Evolutionary conservation across 2,113 vertebrate genomes (phyloP), one percentile per base, ranked within the genome.

Genomic region (Atractosteus spatula): DNA sequence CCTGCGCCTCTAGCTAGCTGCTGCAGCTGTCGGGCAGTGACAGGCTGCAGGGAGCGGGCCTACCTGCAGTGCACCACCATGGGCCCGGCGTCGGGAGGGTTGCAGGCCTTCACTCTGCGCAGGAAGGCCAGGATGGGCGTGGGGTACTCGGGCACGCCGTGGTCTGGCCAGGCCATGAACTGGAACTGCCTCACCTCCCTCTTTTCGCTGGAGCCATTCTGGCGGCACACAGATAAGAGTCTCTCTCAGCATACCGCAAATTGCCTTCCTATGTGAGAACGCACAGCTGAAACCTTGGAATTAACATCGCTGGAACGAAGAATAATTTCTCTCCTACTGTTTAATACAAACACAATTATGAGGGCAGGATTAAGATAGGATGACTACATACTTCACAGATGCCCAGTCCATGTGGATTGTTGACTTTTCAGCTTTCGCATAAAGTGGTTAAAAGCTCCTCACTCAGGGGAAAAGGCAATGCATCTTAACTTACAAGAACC

Each of bases 1-100:
- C 29, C 29, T 29, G 29, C 2, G 29, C 29, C 29, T 29, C 29
- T 29, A 1, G 29, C 29, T 29, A 29, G 29, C 29, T 29, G 29
- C 29, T 2, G 29, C 10, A 67, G 6, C 4, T 63, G 41, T 73
- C 71, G 62, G 7, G n/a, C 3, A 0, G 17, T 62, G 16, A 2
- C 61, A 3, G 3, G 3, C 42, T 55, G 43, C 5, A 54, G 7
- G 16, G 41, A 2, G 7, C 41, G 14, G 43, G 11, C 77, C 79
- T 86, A 99, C 97, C 97, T 99, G 96, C 97, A 99, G 67, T 99
- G 97, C 16, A 97, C 97, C 81, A 98, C 93, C 94, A 98, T 95
- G 70, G 97, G 96, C 47, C 97, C 97, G 0, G 94, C 93, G 3
- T 98, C 96, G 0, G 94, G 87, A 0, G 96, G 94, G 81, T 97